These are phyloP conservation scores for Plebejus anna DNA, from an alignment of 2,888 invertebrate species.

Conservation along the genomic window DNA sequence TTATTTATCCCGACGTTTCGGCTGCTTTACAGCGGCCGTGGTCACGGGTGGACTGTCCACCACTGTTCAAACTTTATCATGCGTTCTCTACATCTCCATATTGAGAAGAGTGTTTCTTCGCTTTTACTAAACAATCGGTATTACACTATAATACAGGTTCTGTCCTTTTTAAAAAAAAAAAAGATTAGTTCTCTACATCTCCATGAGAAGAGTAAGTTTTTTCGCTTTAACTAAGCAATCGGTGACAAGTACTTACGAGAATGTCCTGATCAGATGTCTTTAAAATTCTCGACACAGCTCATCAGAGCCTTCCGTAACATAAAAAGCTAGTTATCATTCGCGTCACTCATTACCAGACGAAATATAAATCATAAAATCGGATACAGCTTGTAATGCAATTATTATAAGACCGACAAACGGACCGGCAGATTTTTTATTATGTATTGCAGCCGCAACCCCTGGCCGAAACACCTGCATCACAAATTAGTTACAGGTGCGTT, in stretches of 20 bases:
- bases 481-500: conserved; percentile 26
- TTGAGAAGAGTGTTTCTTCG: too few species aligned
- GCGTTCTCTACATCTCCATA: too few species aligned
- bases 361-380: not conserved
- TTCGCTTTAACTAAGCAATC: not conserved
- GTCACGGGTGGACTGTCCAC: too few species aligned
- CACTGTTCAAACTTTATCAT: too few species aligned
- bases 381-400: conserved; percentile 23
- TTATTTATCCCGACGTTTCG: too few species aligned
- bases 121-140: too few species aligned
- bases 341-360: conserved; percentile 10
- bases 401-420: conserved; percentile 20
- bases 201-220: not conserved
- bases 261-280: not conserved
- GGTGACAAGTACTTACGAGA: too few species aligned
- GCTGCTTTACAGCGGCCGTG: too few species aligned
- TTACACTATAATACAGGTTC: too few species aligned
- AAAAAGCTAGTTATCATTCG: not conserved
- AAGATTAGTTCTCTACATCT: not conserved
- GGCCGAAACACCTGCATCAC: conserved; percentile 25
- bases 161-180: not conserved
- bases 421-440: conserved; percentile 22
- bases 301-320: not conserved
- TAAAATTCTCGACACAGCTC: not conserved
- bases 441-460: conserved; percentile 16